Conservation (phyloP, 1,140 invertebrate genomes). For the Brachionus plicatilis region DNA sequence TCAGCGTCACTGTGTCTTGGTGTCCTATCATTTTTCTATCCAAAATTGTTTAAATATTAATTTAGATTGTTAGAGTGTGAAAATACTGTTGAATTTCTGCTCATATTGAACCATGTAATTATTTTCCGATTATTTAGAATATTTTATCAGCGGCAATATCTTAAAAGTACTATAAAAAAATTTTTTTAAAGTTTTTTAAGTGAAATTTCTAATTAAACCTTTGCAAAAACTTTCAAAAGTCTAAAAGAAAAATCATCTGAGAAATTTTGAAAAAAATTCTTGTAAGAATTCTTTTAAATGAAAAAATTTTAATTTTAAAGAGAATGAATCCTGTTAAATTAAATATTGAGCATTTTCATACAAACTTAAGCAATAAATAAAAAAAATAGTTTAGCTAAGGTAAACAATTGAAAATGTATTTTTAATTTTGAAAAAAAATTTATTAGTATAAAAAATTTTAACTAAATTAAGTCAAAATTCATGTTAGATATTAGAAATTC, state of each 20-base stretch:
- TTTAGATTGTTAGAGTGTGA: neutral
- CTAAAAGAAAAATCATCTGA: neutral
- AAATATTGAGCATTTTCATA: neutral
- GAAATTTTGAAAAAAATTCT: neutral
- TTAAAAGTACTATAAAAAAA: neutral
- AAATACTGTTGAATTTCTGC: slow-evolving; percentile 1
- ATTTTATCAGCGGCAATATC: neutral
- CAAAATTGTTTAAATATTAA: neutral
- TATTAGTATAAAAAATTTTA: neutral
- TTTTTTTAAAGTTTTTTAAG: neutral
- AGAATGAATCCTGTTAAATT: neutral
- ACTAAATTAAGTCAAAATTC: neutral
- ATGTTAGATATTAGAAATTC: neutral
- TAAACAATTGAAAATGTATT: neutral
- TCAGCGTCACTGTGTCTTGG: neutral
- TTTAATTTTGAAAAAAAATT: neutral
- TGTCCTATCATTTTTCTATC: neutral
- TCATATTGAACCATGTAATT: neutral
- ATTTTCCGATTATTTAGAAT: neutral
- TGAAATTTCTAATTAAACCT: neutral
- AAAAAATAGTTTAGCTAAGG: neutral
- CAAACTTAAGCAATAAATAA: neutral
- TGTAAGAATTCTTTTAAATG: neutral
- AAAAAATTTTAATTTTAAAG: neutral
- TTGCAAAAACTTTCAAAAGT: neutral